Conservation (phyloP, 2,113 vertebrate species). For the Origma solitaria region DNA sequence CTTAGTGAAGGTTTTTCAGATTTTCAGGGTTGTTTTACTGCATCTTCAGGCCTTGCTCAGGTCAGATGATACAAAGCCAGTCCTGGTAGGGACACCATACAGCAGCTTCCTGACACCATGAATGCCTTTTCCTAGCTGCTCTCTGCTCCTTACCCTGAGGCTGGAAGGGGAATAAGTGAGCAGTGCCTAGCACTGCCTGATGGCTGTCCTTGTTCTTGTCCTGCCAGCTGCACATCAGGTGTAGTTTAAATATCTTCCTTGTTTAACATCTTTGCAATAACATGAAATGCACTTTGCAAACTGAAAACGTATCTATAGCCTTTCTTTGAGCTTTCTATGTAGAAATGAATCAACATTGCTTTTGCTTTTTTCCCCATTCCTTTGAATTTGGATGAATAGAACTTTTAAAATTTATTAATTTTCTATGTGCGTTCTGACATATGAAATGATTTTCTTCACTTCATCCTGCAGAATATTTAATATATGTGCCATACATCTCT, state of each 20-base stretch:
- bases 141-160: fast-evolving
- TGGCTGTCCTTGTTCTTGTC: background rate
- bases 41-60: background rate
- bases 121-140: background rate
- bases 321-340: background rate
- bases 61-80: background rate
- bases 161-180: background rate
- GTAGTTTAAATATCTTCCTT: background rate
- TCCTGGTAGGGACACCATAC: background rate
- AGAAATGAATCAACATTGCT: background rate
- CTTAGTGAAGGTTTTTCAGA: background rate
- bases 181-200: background rate
- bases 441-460: background rate
- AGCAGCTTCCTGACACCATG: fast-evolving
- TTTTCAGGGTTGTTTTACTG: background rate
- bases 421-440: background rate
- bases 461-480: background rate
- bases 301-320: background rate
- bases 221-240: background rate
- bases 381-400: background rate
- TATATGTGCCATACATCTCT: background rate
- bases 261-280: background rate
- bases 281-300: background rate
- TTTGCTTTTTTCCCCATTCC: background rate
- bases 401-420: background rate